These are phyloP conservation scores for Arothron firmamentum DNA, from an alignment of 2,113 vertebrate genomes.

Conservation along the genomic window DNA sequence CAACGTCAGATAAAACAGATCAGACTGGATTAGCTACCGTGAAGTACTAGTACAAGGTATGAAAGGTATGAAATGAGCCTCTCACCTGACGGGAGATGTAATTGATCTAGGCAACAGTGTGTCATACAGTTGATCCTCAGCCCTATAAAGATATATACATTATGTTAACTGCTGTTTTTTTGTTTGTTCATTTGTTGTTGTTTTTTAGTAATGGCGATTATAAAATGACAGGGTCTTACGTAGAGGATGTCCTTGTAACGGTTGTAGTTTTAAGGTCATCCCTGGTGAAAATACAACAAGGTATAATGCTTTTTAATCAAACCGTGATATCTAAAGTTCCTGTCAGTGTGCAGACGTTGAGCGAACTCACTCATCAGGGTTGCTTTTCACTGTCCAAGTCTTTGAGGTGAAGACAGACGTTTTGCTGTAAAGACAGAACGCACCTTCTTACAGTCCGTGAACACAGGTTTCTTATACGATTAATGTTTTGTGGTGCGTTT, in stretches of 20 bases:
- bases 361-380: slow-evolving; percentile 35
- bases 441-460: not conserved
- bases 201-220: not conserved
- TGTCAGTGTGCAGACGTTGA: not conserved
- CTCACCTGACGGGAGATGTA: slow-evolving; percentile 49
- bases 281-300: slow-evolving; percentile 29
- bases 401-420: slow-evolving; percentile 27
- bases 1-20: slow-evolving; percentile 2
- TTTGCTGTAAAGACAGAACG: slow-evolving; percentile 18
- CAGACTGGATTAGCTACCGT: too few species aligned
- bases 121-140: slow-evolving; percentile 61
- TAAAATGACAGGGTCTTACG: slow-evolving; percentile 33
- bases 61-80: not conserved
- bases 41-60: too few species aligned
- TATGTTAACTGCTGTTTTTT: too few species aligned
- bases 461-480: not conserved
- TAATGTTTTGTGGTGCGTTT: not conserved
- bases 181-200: too few species aligned
- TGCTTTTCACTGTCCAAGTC: slow-evolving; percentile 46
- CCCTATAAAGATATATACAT: slow-evolving; percentile 28
- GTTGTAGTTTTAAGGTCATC: slow-evolving; percentile 25
- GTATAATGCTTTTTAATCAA: not conserved
- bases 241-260: slow-evolving; percentile 24
- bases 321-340: not conserved
- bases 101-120: slow-evolving; percentile 56